These are phyloP conservation scores for Phenganax subtilis DNA, from an alignment of 92 coral and sea anemone species.

Conservation along the genomic window DNA sequence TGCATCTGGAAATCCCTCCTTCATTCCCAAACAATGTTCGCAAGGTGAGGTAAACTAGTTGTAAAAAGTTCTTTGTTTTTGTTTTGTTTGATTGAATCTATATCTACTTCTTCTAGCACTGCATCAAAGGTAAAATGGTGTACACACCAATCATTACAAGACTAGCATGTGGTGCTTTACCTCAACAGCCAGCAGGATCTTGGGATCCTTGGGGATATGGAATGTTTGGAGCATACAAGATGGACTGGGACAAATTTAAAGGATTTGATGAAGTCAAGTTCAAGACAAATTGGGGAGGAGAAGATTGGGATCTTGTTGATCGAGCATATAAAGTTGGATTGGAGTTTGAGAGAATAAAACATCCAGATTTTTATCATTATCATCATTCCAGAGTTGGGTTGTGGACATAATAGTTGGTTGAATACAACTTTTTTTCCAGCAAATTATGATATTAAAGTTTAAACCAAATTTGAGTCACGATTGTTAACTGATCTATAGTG, in stretches of 20 bases:
- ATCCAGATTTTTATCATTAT: constrained; percentile 60
- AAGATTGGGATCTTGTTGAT: constrained; percentile 84
- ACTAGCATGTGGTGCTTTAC: constrained; percentile 56
- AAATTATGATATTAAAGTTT: no score
- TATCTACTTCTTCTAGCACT: constrained; percentile 54
- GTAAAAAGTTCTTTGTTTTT: not conserved
- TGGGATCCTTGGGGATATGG: constrained; percentile 91
- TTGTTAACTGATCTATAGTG: not conserved
- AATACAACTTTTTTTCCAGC: no score
- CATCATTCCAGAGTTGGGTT: constrained; percentile 62
- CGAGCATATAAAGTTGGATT: constrained; percentile 52
- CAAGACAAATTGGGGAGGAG: constrained; percentile 76
- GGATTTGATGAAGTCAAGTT: constrained; percentile 62
- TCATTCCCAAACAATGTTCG: constrained; percentile 44
- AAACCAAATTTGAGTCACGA: not conserved
- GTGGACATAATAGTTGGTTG: constrained; percentile 51
- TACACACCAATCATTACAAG: constrained; percentile 74
- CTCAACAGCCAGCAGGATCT: constrained; percentile 50
- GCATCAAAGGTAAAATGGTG: constrained; percentile 69
- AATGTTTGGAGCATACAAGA: constrained; percentile 66
- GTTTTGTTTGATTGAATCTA: not conserved
- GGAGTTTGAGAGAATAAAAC: constrained; percentile 75
- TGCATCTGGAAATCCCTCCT: constrained; percentile 46
- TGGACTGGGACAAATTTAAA: constrained; percentile 79
- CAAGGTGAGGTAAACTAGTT: constrained; percentile 40